Base-by-base conservation (phyloP, 2,888 invertebrate genomes). In the Sclerodermus sp. region DNA sequence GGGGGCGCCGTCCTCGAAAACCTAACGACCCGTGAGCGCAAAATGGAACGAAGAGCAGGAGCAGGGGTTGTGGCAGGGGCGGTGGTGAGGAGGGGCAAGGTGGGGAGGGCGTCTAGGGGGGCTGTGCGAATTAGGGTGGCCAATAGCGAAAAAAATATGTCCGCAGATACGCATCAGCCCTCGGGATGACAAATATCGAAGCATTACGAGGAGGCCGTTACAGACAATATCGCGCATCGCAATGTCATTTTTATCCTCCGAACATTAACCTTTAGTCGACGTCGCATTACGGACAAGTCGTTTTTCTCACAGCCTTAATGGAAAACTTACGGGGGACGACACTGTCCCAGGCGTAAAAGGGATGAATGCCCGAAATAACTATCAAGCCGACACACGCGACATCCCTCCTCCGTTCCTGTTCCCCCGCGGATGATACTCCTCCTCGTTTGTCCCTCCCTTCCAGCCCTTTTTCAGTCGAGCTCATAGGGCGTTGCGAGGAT, bases 11-110 rank as follows among this genome's bases (percentile, higher is more conserved):
- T 43, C 50, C 54, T 54, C 49, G 50, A 54, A 54, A 62, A 51
- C 29, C 42, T 49, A 62, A 60, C 62, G 57, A 57, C 18, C 53
- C 62, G 34, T 58, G 45, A 10, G 17, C 34, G 34, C 34, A 34
- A 34, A 34, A 34, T 34, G 34, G 34, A 12, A n/a, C 34, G 34
- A 4, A 12, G 34, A 4, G 34, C n/a, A 8, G 12, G 12, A 12
- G 13, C 12, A 12, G 34, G 6, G 6, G 34, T 8, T 12, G 23
- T 5, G 23, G 4, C 4, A 23, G 4, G 23, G 8, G 23, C 23
- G 23, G 8, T 8, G 23, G 23, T 8, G 8, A 5, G 8, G 4
- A 8, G 23, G 4, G 23, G 8, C 8, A 23, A 23, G 8, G 8
- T 23, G 23, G 23, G 3, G 23, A 23, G 23, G 23, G 23, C 8